Evolutionary conservation across 2,888 invertebrate genomes (phyloP), one percentile per base, ranked within the genome.

Genomic region (Dorcus parallelipipedus): DNA sequence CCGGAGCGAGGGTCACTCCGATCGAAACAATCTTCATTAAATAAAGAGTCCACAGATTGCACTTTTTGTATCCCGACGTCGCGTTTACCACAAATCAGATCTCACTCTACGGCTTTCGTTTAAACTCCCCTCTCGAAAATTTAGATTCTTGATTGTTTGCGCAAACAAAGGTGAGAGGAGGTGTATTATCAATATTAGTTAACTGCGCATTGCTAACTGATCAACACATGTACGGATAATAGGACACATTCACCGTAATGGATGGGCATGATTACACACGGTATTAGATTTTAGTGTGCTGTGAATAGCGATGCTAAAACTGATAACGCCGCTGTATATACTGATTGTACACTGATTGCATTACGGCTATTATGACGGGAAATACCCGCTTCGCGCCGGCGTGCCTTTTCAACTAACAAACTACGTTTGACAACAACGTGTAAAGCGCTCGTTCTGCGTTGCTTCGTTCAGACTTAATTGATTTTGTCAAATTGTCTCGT

Each of bases 181-280:
- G 65, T 64, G 66, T 63, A 65, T 63, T 64, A 66, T 65, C 67
- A 66, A 67, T 68, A 68, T 65, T 59, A 64, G 55, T 65, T 64
- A 63, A 65, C 63, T 62, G 53, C 61, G 54, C 47, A 50, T 48
- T 33, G 49, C 59, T 62, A 64, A 61, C 64, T 63, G 67, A 66
- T 67, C 66, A 63, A 60, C 62, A 61, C 63, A 61, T 64, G 60
- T 63, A 61, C 51, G 50, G 67, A 69, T 67, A 69, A 66, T 65
- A 50, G 63, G 61, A 59, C 61, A 62, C 59, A 66, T 69, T 67
- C 26, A 57, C 56, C 57, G 62, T 65, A 65, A 68, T 64, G 64
- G 64, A 63, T 63, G 64, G 62, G 55, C 60, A 64, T 59, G 60
- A 62, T 67, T 62, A 60, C 59, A 59, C 53, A 56, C 49, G 39